Evolutionary conservation across 2,113 vertebrate species (phyloP).

Genomic region (Irena cyanogastra): DNA sequence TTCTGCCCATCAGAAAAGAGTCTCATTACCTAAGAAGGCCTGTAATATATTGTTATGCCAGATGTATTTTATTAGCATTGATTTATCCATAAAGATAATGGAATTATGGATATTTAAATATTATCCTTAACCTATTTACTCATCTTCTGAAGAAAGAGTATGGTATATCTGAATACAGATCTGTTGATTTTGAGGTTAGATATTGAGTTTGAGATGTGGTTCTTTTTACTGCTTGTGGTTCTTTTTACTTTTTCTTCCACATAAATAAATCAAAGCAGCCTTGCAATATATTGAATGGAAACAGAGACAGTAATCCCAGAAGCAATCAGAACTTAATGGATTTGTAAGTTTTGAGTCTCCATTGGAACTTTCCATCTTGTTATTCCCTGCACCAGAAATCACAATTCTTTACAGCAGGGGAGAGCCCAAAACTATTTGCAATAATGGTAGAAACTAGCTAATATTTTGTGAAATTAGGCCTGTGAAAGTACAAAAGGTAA

Average conservation of each 20-base stretch:
- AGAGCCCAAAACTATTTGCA: neutral
- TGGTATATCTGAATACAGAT: neutral
- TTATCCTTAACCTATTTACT: constrained; percentile 16
- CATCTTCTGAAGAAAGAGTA: neutral
- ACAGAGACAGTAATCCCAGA: neutral
- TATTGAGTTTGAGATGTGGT: neutral
- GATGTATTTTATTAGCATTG: constrained; percentile 24
- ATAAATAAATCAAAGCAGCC: constrained; percentile 15
- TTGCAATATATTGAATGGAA: neutral
- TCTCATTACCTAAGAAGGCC: neutral
- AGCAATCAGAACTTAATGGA: neutral
- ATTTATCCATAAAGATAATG: constrained; percentile 32
- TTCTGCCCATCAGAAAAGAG: constrained; percentile 9
- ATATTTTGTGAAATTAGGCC: neutral
- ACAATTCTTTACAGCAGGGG: neutral
- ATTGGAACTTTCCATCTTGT: neutral
- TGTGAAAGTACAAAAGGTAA: neutral
- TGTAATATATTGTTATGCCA: neutral
- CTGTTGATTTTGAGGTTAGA: neutral
- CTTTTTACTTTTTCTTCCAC: neutral
- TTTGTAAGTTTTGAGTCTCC: neutral
- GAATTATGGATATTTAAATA: constrained; percentile 29
- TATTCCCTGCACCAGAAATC: neutral
- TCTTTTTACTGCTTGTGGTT: neutral
- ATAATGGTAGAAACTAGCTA: neutral